phyloP scores from a whole-genome alignment of 2,113 vertebrate genomes.

The Smithornis capensis region DNA sequence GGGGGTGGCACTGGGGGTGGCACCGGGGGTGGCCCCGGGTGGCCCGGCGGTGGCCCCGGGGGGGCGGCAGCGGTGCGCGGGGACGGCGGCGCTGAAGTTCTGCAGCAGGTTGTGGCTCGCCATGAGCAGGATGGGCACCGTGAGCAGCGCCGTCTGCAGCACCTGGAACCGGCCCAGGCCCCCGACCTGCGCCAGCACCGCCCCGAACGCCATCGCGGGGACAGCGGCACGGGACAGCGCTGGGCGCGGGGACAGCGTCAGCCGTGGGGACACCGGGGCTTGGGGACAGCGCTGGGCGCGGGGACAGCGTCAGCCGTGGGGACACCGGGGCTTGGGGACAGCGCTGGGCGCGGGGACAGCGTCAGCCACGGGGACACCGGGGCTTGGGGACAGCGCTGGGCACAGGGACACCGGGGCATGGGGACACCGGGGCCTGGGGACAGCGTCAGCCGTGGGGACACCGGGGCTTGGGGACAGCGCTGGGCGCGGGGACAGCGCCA shows the following conservation, averaged over 20 bases:
- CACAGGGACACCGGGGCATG: no score
- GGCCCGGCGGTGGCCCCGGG: background rate
- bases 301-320: background rate
- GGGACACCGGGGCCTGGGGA: background rate
- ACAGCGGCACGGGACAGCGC: background rate
- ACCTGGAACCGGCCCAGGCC: slow-evolving; percentile 79
- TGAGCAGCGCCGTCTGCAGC: slow-evolving; percentile 71
- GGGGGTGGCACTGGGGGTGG: background rate
- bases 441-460: background rate
- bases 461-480: background rate
- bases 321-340: background rate
- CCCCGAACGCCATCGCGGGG: slow-evolving; percentile 71
- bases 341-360: background rate
- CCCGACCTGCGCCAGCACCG: slow-evolving; percentile 75
- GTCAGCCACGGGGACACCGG: background rate
- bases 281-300: no score
- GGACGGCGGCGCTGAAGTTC: slow-evolving; percentile 79
- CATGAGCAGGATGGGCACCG: slow-evolving; percentile 76
- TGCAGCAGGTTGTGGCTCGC: slow-evolving; percentile 86
- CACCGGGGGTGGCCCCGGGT: rapidly evolving
- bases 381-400: background rate
- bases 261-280: no score
- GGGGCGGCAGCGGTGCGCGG: slow-evolving; percentile 69
- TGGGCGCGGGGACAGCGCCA: no score
- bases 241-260: no score